Conservation (phyloP, 2,888 invertebrate genomes). For the Ommatoiulus sabulosus region DNA sequence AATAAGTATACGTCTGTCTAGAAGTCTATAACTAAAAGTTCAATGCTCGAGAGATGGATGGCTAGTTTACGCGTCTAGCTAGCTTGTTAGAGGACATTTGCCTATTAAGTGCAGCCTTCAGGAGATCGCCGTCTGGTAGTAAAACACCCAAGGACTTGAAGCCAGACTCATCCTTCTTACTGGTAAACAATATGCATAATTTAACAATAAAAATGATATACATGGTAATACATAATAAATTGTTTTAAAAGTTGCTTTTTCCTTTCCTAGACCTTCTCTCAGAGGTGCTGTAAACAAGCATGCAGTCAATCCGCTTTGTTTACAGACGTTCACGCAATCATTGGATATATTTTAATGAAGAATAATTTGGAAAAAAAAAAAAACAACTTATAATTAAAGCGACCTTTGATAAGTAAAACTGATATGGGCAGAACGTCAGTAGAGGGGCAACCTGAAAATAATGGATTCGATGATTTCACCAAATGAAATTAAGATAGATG, state of each 20-base stretch:
- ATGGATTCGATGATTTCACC: too few species aligned
- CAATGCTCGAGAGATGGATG: background rate
- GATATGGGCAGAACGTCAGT: too few species aligned
- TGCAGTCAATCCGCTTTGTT: too few species aligned
- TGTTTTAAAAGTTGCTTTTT: background rate
- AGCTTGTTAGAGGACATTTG: background rate
- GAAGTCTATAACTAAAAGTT: background rate
- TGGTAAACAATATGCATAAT: background rate
- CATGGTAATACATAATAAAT: background rate
- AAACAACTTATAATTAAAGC: too few species aligned
- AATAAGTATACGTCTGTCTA: background rate
- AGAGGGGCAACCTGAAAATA: too few species aligned
- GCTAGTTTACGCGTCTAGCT: background rate
- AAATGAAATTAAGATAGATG: too few species aligned
- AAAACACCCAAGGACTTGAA: constrained; percentile 1
- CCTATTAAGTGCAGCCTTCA: background rate
- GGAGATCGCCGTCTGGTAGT: background rate
- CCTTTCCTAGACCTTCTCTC: background rate
- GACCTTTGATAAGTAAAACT: too few species aligned
- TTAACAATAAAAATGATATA: background rate
- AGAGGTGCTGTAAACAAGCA: too few species aligned
- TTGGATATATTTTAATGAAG: too few species aligned
- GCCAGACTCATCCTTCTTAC: background rate
- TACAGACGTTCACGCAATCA: too few species aligned
- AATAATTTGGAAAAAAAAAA: too few species aligned